Evolutionary conservation across 2,113 vertebrate species (phyloP), one percentile per base, ranked within the genome.

Genomic region (Cranoglanis bouderius): DNA sequence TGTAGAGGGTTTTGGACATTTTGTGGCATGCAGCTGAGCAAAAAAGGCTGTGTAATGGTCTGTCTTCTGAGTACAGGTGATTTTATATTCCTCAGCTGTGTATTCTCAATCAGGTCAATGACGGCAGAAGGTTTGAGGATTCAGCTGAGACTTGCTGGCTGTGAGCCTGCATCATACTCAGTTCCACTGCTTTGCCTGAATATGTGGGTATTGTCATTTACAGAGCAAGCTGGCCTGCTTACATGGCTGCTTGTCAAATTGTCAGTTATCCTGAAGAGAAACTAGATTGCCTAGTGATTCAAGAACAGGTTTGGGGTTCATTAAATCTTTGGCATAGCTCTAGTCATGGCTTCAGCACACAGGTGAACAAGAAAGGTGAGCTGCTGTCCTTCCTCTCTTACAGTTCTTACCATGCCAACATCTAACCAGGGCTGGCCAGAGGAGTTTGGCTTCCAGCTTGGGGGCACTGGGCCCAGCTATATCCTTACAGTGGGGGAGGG

Each of bases 361-460:
- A 75, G 8, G 3, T 65, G 32, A 87, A n/a, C 32, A 72, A 26
- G 3, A 87, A 74, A 53, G 8, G 1, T 70, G n/a, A 74, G 43
- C 19, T 72, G 53, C n/a, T 82, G 32, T 74, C 8, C 9, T n/a
- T 46, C n/a, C 75, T 88, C 85, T 88, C 32, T 87, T 53, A 55
- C 92, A 98, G 97, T 95, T 63, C 65, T 96, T 88, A 95, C 93
- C 90, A 99, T 99, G 98, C 97, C 96, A 0, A 88, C 95, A 1
- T 97, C 96, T 93, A 99, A 99, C 93, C 95, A 97, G 89, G 95
- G 96, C 89, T 99, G 98, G 98, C 98, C 98, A 0, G 98, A 99
- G 86, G 96, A 97, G 78, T 99, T 99, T 24, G 98, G 98, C 83
- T 99, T 99, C 95, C 94, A 95, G 88, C 94, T 99, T 46, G 95